A percentile compares a stretch with the other conserved stretches of the same genome.
Conservation (phyloP, 2,888 invertebrate species). For the Seira sanloemensis region DNA sequence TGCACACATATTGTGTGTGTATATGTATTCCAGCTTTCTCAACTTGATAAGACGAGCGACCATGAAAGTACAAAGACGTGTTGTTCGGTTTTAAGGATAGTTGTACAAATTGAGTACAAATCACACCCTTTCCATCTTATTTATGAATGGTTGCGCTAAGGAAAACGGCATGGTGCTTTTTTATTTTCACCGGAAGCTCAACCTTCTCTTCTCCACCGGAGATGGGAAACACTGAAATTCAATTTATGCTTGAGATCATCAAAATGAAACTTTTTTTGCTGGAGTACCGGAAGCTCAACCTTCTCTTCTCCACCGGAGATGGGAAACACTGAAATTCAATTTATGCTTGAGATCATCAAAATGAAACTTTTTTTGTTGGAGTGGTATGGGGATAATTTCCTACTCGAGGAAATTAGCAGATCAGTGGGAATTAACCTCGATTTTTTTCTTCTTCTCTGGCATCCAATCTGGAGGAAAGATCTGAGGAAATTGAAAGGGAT, state of each 20-base stretch:
- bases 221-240: background rate
- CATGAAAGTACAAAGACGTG: background rate
- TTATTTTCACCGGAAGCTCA: background rate
- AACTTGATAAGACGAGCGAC: background rate
- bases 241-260: background rate
- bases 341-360: background rate
- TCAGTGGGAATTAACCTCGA: background rate
- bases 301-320: no score
- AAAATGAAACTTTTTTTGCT: background rate
- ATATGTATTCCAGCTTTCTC: background rate
- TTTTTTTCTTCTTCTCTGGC: background rate
- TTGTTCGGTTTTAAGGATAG: background rate
- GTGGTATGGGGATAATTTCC: background rate
- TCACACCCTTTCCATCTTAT: background rate
- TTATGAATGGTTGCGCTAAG: background rate
- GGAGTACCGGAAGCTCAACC: background rate
- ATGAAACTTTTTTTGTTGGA: background rate
- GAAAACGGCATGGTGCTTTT: background rate
- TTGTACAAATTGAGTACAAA: slow-evolving; percentile 7
- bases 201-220: background rate
- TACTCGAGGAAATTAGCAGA: background rate
- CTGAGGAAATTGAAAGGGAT: background rate
- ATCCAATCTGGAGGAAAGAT: background rate
- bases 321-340: background rate
- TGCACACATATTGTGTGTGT: slow-evolving; percentile 26